phyloP scores from a whole-genome alignment of 2,113 vertebrate species.

The Numenius arquata region DNA sequence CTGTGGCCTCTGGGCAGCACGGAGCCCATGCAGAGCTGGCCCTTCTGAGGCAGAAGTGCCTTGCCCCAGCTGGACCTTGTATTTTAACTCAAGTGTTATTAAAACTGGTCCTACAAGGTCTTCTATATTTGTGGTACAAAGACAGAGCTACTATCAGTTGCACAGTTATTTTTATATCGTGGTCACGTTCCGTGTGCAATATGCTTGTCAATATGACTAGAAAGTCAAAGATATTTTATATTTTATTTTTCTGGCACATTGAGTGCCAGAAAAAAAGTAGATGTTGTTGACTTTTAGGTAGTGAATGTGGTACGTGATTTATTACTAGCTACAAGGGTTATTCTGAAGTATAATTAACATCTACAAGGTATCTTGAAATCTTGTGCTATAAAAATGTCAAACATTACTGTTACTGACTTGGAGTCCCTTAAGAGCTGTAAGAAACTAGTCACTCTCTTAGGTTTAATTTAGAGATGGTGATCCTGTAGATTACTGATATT shows the following conservation, averaged over 20 bases:
- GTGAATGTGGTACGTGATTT: background rate
- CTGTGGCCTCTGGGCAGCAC: background rate
- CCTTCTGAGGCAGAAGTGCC: accelerated
- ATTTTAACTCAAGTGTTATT: background rate
- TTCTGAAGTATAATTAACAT: background rate
- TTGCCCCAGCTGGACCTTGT: background rate
- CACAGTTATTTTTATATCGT: background rate
- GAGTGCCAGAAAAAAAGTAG: background rate
- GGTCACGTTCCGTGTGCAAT: background rate
- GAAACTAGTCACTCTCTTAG: background rate
- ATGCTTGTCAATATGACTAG: background rate
- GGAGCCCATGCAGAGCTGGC: background rate
- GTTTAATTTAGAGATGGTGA: background rate
- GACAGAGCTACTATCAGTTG: background rate
- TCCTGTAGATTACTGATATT: background rate
- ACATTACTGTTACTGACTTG: background rate
- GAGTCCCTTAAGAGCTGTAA: background rate
- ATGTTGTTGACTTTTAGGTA: background rate
- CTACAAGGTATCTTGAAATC: background rate
- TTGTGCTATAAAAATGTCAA: background rate
- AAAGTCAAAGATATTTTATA: background rate
- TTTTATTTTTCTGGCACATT: background rate
- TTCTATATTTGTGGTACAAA: background rate
- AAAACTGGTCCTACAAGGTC: background rate
- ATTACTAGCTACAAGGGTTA: background rate